Percentiles rank a stretch among this genome's conserved stretches.
phyloP scores from a whole-genome alignment of 2,888 invertebrate genomes.

The Beris morrisii region DNA sequence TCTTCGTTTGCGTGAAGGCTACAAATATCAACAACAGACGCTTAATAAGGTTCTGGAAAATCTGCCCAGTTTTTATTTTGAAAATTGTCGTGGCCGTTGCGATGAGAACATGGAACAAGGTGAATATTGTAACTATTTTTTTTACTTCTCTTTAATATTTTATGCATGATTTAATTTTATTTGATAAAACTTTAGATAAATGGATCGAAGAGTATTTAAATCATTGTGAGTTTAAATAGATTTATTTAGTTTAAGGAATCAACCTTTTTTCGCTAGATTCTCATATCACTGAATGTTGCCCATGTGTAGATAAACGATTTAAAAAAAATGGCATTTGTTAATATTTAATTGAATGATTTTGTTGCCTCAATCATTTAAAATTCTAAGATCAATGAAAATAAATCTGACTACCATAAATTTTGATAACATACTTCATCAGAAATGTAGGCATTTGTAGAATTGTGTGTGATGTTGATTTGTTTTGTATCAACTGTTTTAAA shows the following conservation, averaged over 20 bases:
- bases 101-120: constrained; percentile 57
- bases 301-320: background rate
- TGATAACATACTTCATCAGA: too few species aligned
- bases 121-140: constrained; percentile 38
- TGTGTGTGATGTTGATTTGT: too few species aligned
- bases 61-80: constrained; percentile 85
- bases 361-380: too few species aligned
- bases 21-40: constrained; percentile 94
- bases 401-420: too few species aligned
- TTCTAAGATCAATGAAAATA: too few species aligned
- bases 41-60: constrained; percentile 92
- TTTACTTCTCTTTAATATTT: constrained; percentile 17
- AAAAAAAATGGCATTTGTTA: background rate
- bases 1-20: constrained; percentile 84
- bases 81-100: constrained; percentile 86
- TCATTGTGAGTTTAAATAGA: constrained; percentile 30
- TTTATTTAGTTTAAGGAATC: background rate
- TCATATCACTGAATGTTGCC: background rate
- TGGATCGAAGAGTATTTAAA: constrained; percentile 33
- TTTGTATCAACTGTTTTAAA: too few species aligned
- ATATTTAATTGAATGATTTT: background rate
- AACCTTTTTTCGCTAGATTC: too few species aligned
- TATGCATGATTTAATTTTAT: constrained; percentile 29
- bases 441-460: too few species aligned
- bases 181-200: constrained; percentile 23